Evolutionary conservation across 2,797 vertebrate species (phyloP), one percentile per base, ranked within the genome.

Genomic region (Anguilla marmorata): DNA sequence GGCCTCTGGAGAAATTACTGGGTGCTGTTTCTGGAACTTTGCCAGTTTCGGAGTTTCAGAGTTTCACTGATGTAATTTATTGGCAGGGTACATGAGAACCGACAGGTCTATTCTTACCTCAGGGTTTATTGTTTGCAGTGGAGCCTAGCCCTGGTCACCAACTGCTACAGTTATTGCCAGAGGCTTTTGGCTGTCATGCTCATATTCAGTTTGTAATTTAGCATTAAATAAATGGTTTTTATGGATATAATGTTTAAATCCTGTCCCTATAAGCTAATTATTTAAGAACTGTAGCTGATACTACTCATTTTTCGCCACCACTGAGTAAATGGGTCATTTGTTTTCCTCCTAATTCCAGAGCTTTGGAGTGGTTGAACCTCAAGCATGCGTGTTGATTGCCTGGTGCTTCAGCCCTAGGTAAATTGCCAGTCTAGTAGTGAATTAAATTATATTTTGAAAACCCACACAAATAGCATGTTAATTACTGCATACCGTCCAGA

Each of bases 1-100:
- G 94, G 93, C 90, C 92, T 91, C 88, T 90, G 90, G 88, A 92
- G 92, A 91, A 94, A 93, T 94, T 92, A 93, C 85, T 91, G 89
- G 91, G 90, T 90, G 92, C 92, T 91, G 94, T 94, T 88, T 91
- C 92, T 96, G 96, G 96, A 94, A 30, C 56, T 0, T 30, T 0
- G 94, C 96, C 96, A 96, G 96, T 96, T 96, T 96, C 95, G 91
- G 94, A 94, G 92, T 91, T 82, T 86, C 89, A 58, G 90, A 94
- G 96, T 96, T 96, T 96, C 95, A 93, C 91, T 95, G 91, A 92
- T 93, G 93, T 92, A 90, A 89, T 89, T 92, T 88, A 63, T 91
- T 94, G 94, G 93, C 94, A 95, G 89, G 52, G 27, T 91, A 86
- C 90, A 85, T 94, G 95, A 93, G 93, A 95, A 94, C 93, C 93